These are phyloP conservation scores for Cinclus cinclus DNA, from an alignment of 2,113 vertebrate genomes.

Conservation along the genomic window DNA sequence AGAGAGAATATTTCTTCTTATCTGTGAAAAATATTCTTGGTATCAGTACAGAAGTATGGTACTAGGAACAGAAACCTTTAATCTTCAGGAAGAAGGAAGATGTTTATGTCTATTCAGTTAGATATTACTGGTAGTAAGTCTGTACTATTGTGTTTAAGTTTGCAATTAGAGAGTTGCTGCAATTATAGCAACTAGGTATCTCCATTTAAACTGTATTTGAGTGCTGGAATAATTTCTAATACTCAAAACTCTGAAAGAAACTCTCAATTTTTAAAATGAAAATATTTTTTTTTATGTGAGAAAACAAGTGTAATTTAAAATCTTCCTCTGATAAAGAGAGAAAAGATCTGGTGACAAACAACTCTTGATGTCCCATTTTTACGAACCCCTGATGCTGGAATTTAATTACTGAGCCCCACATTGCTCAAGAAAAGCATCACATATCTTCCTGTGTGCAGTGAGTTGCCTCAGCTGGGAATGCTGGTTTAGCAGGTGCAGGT, in stretches of 20 bases:
- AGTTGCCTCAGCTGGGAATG: background rate
- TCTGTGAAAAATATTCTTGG: background rate
- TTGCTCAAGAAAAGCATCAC: background rate
- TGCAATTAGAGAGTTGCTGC: background rate
- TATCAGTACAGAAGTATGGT: background rate
- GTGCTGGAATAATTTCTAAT: background rate
- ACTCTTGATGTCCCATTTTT: background rate
- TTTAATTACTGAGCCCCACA: background rate
- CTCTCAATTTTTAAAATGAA: accelerated
- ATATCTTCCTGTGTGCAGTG: background rate
- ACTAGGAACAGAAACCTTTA: background rate
- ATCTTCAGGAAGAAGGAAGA: background rate
- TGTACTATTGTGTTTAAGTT: background rate
- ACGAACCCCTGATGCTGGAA: background rate
- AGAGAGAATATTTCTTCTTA: background rate
- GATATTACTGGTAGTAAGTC: background rate
- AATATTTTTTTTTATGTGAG: background rate
- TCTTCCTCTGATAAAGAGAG: background rate
- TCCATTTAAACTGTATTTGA: background rate
- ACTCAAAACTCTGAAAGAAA: background rate
- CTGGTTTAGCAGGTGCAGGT: background rate
- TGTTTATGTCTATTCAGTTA: background rate
- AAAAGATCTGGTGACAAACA: background rate
- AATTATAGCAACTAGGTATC: background rate
- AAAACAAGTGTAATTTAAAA: background rate